A percentile compares a stretch with the other conserved stretches of the same genome.
Conservation (phyloP, 2,797 vertebrate species). For the Peromyscus aztecus region DNA sequence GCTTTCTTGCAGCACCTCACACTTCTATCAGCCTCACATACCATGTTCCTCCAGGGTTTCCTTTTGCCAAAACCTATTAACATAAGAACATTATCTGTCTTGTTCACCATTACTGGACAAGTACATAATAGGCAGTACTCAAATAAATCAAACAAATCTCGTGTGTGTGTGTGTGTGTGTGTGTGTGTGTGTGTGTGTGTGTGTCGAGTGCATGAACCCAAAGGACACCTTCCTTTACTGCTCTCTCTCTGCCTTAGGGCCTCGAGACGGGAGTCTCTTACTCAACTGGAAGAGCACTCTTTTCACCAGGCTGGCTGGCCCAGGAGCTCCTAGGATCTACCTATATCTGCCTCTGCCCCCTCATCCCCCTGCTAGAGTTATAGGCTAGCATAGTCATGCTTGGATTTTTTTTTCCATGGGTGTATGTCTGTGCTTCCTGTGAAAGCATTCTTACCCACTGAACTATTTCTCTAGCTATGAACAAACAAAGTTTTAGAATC, state of each 20-base stretch:
- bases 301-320: neutral
- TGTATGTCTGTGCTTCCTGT: neutral
- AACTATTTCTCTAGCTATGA: neutral
- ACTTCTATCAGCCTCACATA: neutral
- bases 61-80: slow-evolving; percentile 37
- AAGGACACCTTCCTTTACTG: neutral
- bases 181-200: neutral
- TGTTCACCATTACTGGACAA: neutral
- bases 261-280: neutral
- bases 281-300: neutral
- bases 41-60: neutral
- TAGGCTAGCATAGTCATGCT: neutral
- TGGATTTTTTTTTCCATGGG: neutral
- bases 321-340: neutral
- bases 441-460: neutral
- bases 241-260: neutral
- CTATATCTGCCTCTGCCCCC: neutral
- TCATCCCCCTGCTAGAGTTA: neutral
- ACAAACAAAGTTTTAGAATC: slow-evolving; percentile 54
- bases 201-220: neutral
- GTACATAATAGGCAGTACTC: neutral
- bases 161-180: neutral
- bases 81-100: neutral
- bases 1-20: neutral
- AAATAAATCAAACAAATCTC: neutral